A percentile compares a stretch with the other conserved stretches of the same genome.
These are phyloP conservation scores for Seira musarum DNA, from an alignment of 2,888 invertebrate species.

Conservation along the genomic window DNA sequence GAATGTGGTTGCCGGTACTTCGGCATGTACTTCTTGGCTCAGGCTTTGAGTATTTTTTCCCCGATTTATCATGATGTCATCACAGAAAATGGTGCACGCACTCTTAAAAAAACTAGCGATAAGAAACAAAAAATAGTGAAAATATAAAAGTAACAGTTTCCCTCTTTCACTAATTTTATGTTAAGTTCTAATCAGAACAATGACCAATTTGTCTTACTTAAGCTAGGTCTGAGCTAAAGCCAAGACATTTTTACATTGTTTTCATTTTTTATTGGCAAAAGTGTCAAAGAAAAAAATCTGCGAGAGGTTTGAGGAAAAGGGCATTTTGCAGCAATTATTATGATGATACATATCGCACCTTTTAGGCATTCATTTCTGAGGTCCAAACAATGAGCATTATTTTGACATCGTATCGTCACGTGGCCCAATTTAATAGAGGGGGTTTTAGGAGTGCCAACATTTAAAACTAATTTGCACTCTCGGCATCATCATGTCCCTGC, in stretches of 20 bases:
- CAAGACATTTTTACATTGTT: not conserved
- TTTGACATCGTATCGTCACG: not conserved
- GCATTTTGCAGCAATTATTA: not conserved
- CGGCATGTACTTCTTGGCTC: no score
- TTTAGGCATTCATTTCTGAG: not conserved
- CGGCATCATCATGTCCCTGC: no score
- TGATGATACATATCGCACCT: not conserved
- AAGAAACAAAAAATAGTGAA: not conserved
- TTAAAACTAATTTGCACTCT: not conserved
- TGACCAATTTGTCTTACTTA: slow-evolving; percentile 34
- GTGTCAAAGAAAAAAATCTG: slow-evolving; percentile 29
- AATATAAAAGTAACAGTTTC: slow-evolving; percentile 26
- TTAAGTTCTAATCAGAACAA: slow-evolving; percentile 25
- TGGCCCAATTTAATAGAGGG: not conserved
- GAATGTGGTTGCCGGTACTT: no score
- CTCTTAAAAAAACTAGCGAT: not conserved
- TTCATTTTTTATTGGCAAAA: slow-evolving; percentile 27
- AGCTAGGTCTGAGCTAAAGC: no score
- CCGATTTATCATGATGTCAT: no score
- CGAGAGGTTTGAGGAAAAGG: not conserved
- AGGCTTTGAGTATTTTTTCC: no score
- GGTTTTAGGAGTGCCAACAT: not conserved
- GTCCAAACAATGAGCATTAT: not conserved
- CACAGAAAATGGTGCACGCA: not conserved
- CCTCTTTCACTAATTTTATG: not conserved